Percentiles rank a stretch among this genome's conserved stretches.
Conservation (phyloP, 2,888 invertebrate species). For the Euclidia mi region DNA sequence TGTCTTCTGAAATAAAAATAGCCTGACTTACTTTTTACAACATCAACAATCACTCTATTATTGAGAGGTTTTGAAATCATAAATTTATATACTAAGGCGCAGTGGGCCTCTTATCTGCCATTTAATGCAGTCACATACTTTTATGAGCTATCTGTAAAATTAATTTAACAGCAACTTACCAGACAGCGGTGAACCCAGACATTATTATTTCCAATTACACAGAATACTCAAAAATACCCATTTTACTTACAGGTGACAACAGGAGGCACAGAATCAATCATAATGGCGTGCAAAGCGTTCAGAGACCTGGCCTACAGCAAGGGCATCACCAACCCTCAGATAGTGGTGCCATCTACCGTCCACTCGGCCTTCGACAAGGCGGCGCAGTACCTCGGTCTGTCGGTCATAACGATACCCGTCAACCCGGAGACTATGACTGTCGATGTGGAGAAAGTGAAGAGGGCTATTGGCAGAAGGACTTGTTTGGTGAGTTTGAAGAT, state of each 20-base stretch:
- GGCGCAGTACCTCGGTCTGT: conserved; percentile 95
- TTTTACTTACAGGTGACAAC: conserved; percentile 95
- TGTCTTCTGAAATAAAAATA: no score
- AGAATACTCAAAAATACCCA: no score
- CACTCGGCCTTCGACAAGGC: conserved; percentile 99
- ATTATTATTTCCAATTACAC: no score
- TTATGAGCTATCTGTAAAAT: no score
- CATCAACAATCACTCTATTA: no score
- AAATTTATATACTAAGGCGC: no score
- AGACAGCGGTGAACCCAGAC: no score
- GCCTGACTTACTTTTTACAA: no score
- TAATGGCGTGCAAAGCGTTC: conserved; percentile 99
- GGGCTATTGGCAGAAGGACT: conserved; percentile 96
- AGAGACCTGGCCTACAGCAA: conserved; percentile 94
- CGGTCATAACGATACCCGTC: conserved; percentile 94
- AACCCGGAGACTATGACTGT: conserved; percentile 94
- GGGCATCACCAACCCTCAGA: conserved; percentile 96
- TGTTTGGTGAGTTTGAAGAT: conserved; percentile 97
- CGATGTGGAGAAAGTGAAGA: conserved; percentile 93
- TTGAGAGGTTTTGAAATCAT: no score
- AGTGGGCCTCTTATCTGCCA: no score
- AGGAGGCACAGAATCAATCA: conserved; percentile 99
- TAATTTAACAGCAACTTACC: no score
- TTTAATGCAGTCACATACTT: no score
- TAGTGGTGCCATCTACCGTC: conserved; percentile 96